Percentiles rank a stretch among this genome's conserved stretches.
These are phyloP conservation scores for Coelinius sp. DNA, from an alignment of 2,888 invertebrate species.

Conservation along the genomic window DNA sequence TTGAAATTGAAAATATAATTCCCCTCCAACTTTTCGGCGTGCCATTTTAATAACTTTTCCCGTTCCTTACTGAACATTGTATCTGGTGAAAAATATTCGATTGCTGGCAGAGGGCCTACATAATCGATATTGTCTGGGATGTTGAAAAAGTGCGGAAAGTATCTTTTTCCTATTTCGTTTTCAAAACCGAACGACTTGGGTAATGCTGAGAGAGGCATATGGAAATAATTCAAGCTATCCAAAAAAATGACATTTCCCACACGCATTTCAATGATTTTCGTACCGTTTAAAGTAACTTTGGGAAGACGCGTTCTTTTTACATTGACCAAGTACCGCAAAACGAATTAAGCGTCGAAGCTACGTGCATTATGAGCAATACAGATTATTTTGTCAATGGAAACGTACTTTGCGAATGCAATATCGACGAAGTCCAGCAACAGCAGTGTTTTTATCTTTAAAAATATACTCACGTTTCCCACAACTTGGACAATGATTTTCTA, in stretches of 20 bases:
- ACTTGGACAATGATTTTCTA: too few species aligned
- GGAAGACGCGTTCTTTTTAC: neutral
- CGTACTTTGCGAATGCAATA: neutral
- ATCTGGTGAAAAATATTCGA: conserved; percentile 47
- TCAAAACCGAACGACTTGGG: too few species aligned
- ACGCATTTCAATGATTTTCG: too few species aligned
- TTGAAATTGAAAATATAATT: conserved; percentile 53
- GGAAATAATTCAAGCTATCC: neutral
- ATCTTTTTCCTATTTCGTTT: too few species aligned
- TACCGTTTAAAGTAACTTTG: neutral
- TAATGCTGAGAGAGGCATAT: neutral
- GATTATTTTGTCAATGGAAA: too few species aligned
- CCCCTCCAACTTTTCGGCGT: conserved; percentile 36
- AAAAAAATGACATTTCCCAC: neutral
- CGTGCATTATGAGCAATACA: neutral
- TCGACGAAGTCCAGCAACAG: neutral
- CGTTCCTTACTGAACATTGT: conserved; percentile 41
- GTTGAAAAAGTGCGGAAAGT: conserved; percentile 55
- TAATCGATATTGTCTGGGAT: conserved; percentile 50
- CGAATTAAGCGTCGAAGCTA: neutral
- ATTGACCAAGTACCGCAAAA: neutral
- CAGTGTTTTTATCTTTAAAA: neutral
- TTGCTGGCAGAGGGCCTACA: conserved; percentile 45
- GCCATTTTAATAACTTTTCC: conserved; percentile 49
- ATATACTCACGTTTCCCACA: neutral